Evolutionary conservation across 2,113 vertebrate species (phyloP), one percentile per base, ranked within the genome.

Genomic region (Bubo scandiacus): DNA sequence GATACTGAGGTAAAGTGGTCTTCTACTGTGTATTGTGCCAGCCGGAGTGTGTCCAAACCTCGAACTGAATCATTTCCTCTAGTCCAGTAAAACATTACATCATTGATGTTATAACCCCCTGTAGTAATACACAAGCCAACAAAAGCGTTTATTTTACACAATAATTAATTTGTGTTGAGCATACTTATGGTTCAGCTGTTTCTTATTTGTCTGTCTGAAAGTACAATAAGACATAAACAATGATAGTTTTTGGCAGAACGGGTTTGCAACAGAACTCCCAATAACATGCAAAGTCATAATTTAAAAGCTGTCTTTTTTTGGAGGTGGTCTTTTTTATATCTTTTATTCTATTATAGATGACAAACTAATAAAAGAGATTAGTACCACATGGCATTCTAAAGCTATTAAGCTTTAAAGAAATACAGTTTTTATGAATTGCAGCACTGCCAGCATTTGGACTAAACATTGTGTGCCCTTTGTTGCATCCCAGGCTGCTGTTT

Each of bases 91-190:
- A 99, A 99, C 96, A 97, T 98, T 54, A 99, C 98, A 95, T 99
- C 99, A 70, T 99, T 99, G 91, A 99, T 97, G 92, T 99, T 99
- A 96, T 99, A 99, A 88, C 99, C 98, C 99, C 99, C 99, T 99
- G 94, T 14, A 88, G 88, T 15, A 74, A 91, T 34, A 93, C 42
- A 86, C 42, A 91, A 91, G 59, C 75, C 91, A 93, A 86, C 30
- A 72, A 70, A 7, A 81, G 52, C 83, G 70, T 91, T 96, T 94
- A 68, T 80, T 89, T 95, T 83, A 91, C 26, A 68, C 68, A 87
- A 42, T 42, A 93, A 90, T 63, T 86, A 85, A 55, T 92, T 85
- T 68, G 55, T 80, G 27, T 45, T 25, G 26, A 92, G 59, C n/a
- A 58, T 29, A 55, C 40, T 95, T 81, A 85, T 2, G 26, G 40